Base-by-base conservation (phyloP, 92 coral and sea anemone genomes). In the Diadumene lineata region DNA sequence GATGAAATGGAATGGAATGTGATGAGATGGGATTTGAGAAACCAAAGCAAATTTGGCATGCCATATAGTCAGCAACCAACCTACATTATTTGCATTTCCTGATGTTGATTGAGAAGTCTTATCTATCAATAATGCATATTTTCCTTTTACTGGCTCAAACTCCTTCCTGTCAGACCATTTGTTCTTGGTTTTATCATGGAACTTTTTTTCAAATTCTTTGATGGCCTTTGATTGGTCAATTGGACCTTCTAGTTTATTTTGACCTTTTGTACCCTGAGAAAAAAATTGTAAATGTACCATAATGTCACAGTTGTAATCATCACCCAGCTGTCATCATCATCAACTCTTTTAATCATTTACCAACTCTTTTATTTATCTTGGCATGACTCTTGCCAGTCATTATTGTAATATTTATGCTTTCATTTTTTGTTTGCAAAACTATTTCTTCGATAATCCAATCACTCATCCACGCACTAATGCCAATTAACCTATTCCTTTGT, bases 201-300 rank as follows among this genome's bases (percentile, higher is more conserved):
- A 38, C 7, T 4, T 38, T 38, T 38, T 38, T 13, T 13, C 13
- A 13, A 13, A 38, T 4, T 6, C 48, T 38, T 6, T 38, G 13
- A 38, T 19, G 21, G 44, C 69, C 10, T 4, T 23, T 53, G 18
- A 15, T 23, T 53, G 6, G 6, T 21, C 24, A 53, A 21, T 3
- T 2, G 44, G 69, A 13, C 43, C 69, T n/a, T 64, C 69, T 30
- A 64, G 69, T 64, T 30, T 64, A 64, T 64, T 53, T 53, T 53
- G 58, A 2, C 58, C 58, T 21, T 13, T 21, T 53, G 58, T 53
- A 53, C 58, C 58, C 58, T 53, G 18, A 3, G 24, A 53, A 3
- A 13, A 53, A 38, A 6, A 38, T 38, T 38, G 48, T 38, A 38
- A 38, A 13, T 38, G 48, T 38, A 16, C 4, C 13, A 38, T 38